Conservation (phyloP, 2,888 invertebrate species). For the Agrochola circellaris region DNA sequence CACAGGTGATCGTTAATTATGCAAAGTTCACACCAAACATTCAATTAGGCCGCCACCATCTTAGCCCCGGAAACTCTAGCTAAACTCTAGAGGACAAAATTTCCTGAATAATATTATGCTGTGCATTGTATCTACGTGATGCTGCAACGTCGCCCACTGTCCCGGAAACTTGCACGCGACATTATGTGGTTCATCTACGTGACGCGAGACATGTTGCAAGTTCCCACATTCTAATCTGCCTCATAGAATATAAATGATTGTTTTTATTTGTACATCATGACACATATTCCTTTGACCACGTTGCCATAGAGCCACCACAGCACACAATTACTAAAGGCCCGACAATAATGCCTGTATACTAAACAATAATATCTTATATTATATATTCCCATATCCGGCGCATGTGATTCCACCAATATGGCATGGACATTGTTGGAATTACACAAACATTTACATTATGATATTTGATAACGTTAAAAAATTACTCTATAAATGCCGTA, state of each 20-base stretch:
- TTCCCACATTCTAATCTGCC: neutral
- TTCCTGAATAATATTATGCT: neutral
- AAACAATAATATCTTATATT: slow-evolving; percentile 18
- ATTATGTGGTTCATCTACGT: neutral
- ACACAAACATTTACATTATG: slow-evolving; percentile 28
- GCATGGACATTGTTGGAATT: slow-evolving; percentile 60
- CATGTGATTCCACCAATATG: slow-evolving; percentile 63
- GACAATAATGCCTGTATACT: neutral
- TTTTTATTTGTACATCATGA: neutral
- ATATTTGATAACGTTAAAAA: slow-evolving; percentile 39
- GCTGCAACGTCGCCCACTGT: neutral
- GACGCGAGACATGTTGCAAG: neutral
- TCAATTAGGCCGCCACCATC: neutral
- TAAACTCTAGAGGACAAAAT: neutral
- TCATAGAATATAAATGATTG: neutral
- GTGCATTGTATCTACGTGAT: neutral
- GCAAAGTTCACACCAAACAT: neutral
- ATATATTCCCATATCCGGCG: slow-evolving; percentile 9
- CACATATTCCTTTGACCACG: slow-evolving; percentile 16
- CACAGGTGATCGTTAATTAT: neutral
- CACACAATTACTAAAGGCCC: neutral
- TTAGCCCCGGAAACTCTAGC: too few species aligned
- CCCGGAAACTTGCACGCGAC: neutral
- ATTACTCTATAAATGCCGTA: slow-evolving; percentile 44
- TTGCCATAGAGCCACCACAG: neutral